Evolutionary conservation across 2,888 invertebrate genomes (phyloP).

Genomic region (Cylindroiulus punctatus): DNA sequence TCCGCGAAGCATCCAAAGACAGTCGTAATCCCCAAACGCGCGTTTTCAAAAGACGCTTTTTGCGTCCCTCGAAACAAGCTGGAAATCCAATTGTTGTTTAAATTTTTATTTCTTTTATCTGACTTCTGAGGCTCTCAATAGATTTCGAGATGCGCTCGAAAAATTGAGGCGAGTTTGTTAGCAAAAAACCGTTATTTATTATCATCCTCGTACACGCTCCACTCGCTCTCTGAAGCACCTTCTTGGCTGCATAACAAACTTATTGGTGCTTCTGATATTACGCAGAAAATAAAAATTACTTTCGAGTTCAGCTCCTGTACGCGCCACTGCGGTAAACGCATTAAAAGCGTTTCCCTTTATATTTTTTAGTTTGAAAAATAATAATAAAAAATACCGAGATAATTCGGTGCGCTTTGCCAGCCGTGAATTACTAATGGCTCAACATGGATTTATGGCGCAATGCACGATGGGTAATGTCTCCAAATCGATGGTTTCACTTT

Average conservation of each 20-base stretch:
- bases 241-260: not conserved
- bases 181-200: conserved; percentile 40
- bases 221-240: not conserved
- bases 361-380: not conserved
- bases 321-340: not conserved
- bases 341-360: not conserved
- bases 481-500: not conserved
- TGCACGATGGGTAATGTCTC: not conserved
- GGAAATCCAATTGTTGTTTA: conserved; percentile 48
- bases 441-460: not conserved
- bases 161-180: conserved; percentile 32
- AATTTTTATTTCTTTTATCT: conserved; percentile 44
- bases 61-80: not conserved
- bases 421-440: conserved; percentile 49
- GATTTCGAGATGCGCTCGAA: conserved; percentile 40
- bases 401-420: conserved; percentile 44
- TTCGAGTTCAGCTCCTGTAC: not conserved
- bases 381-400: not conserved
- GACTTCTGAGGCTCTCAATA: conserved; percentile 44
- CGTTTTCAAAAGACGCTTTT: conserved; percentile 21
- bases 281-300: not conserved
- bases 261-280: not conserved
- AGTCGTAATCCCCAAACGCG: not conserved
- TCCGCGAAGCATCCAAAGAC: not conserved
- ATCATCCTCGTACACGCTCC: conserved; percentile 22